These are phyloP conservation scores for Spodoptera exigua DNA, from an alignment of 2,888 invertebrate genomes.

Conservation along the genomic window DNA sequence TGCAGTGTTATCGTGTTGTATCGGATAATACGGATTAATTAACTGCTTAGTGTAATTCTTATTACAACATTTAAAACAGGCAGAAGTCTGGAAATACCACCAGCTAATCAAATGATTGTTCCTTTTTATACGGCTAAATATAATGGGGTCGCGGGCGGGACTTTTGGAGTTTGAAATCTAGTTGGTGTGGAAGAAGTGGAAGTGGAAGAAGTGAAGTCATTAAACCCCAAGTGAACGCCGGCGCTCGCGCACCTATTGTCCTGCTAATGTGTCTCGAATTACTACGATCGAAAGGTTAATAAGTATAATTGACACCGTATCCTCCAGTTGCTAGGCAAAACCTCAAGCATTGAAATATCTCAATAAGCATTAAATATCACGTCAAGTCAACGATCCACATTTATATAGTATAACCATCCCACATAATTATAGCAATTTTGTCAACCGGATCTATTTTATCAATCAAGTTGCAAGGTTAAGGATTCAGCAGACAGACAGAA, in stretches of 20 bases:
- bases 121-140: no score
- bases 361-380: slow-evolving; percentile 60
- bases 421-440: slow-evolving; percentile 37
- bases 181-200: no score
- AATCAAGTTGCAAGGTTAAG: background rate
- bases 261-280: no score
- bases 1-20: slow-evolving; percentile 20
- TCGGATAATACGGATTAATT: slow-evolving; percentile 13
- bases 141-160: no score
- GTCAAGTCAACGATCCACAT: slow-evolving; percentile 66
- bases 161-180: no score
- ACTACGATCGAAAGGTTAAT: no score
- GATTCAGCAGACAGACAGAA: slow-evolving; percentile 1
- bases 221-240: no score
- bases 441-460: background rate
- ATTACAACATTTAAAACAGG: slow-evolving; percentile 3
- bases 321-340: slow-evolving; percentile 2
- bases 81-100: no score
- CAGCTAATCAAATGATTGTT: no score
- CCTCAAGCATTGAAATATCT: slow-evolving; percentile 19
- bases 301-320: background rate
- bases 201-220: no score
- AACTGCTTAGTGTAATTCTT: slow-evolving; percentile 10
- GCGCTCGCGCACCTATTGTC: no score
- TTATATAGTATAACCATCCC: no score